Evolutionary conservation across 2,797 vertebrate genomes (phyloP).

Genomic region (Poecilia picta): DNA sequence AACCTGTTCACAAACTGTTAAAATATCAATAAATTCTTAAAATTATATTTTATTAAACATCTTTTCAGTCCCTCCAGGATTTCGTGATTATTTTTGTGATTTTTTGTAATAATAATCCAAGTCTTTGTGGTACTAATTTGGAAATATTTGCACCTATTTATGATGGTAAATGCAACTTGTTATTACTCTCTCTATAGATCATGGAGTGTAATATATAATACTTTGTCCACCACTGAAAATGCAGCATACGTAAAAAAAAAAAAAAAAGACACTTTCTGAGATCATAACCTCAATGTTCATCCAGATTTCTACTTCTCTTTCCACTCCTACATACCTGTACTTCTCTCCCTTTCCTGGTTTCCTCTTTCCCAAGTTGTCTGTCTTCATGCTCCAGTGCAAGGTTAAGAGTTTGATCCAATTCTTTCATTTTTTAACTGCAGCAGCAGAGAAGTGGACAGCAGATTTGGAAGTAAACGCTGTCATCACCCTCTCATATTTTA

Average conservation of each 20-base stretch:
- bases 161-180: too few species aligned
- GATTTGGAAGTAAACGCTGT: slow-evolving; percentile 63
- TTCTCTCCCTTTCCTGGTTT: slow-evolving; percentile 40
- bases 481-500: slow-evolving; percentile 51
- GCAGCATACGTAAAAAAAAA: slow-evolving; percentile 3
- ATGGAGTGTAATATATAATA: too few species aligned
- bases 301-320: slow-evolving; percentile 41
- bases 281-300: slow-evolving; percentile 41
- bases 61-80: too few species aligned
- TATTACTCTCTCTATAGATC: too few species aligned
- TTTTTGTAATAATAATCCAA: too few species aligned
- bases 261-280: slow-evolving; percentile 27
- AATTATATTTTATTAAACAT: too few species aligned
- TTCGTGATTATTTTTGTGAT: too few species aligned
- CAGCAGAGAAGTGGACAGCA: slow-evolving; percentile 41
- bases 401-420: slow-evolving; percentile 50
- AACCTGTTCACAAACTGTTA: too few species aligned
- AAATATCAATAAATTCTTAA: too few species aligned
- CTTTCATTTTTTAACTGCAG: slow-evolving; percentile 15
- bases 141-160: too few species aligned
- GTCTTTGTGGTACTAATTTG: too few species aligned
- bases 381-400: slow-evolving; percentile 27
- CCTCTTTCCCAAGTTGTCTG: slow-evolving; percentile 8
- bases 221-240: neutral
- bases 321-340: slow-evolving; percentile 29